Conservation (phyloP, 2,113 vertebrate genomes). For the Mandrillus leucophaeus region DNA sequence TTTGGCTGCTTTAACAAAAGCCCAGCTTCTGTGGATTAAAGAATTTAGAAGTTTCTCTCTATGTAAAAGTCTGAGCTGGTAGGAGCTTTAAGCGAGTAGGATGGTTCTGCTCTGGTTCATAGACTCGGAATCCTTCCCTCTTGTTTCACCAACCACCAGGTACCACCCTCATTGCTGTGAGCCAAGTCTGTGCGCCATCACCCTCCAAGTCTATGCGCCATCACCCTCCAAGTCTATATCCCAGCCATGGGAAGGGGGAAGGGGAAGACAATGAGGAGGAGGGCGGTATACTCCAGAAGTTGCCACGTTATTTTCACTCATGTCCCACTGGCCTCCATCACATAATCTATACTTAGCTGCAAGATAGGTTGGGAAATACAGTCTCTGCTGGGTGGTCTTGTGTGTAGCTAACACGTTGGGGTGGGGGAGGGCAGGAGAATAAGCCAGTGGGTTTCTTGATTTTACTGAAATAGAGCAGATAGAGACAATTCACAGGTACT, state of each 20-base stretch:
- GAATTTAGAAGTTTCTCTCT: not conserved
- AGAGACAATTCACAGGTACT: not conserved
- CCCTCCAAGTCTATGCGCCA: rapidly evolving
- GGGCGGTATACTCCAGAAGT: not conserved
- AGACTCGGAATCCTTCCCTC: not conserved
- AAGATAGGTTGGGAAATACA: not conserved
- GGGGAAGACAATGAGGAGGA: not conserved
- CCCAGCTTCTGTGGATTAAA: not conserved
- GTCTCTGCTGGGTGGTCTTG: not conserved
- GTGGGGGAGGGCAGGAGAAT: rapidly evolving
- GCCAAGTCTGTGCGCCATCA: not conserved
- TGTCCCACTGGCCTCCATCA: not conserved
- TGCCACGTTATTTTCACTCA: not conserved
- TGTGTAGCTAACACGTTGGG: not conserved
- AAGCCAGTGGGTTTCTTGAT: too few species aligned
- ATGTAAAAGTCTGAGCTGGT: not conserved
- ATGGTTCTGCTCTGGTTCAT: not conserved
- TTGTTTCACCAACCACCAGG: not conserved
- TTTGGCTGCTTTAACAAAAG: not conserved
- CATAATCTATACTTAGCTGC: not conserved
- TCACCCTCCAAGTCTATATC: not conserved
- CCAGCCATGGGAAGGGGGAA: rapidly evolving
- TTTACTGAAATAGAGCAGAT: not conserved
- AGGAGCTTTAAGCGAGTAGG: not conserved
- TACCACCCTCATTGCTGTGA: too few species aligned